Evolutionary conservation across 2,888 invertebrate species (phyloP), one percentile per base, ranked within the genome.

Genomic region (Syritta pipiens): DNA sequence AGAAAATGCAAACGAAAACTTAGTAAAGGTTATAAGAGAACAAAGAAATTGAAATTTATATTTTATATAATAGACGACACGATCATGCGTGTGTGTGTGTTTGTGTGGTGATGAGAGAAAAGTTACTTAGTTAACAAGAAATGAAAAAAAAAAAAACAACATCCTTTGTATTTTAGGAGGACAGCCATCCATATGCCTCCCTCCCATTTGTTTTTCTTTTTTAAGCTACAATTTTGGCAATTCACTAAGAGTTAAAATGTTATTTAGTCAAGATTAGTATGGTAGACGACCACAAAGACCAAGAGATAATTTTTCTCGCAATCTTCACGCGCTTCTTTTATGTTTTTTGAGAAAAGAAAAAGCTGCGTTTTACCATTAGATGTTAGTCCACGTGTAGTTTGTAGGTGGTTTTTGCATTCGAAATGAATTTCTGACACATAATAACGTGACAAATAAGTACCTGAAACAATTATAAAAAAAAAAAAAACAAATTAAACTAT

Each of bases 401-500:
- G 48, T 42, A 17, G 67, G 44, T 68, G 79, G 60, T 48, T n/a
- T n/a, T n/a, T 49, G 51, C 62, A 74, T 48, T 57, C 68, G 67
- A 79, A 74, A 42, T 74, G 74, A 79, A 68, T 62, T n/a, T 62
- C 60, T 74, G 79, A 74, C 63, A 79, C 65, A 79, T 68, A 67
- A 81, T 68, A 72, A 60, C 69, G 79, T 79, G 69, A 79, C 68
- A 76, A 63, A 59, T 22, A 75, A 59, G 69, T 81, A 81, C 77
- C 77, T 81, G 79, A 79, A 68, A 55, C 17, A 37, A 37, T 7
- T 17, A 7, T n/a, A 75, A 37, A 20, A 72, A 51, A 22, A 37
- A 48, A 28, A 57, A 30, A 20, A 28, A 12, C 46, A 51, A 63
- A 49, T 48, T 71, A 32, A 46, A 42, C 37, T 71, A 57, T 51